Evolutionary conservation across 2,888 invertebrate species (phyloP).

Genomic region (Dicranocentrus wangi): DNA sequence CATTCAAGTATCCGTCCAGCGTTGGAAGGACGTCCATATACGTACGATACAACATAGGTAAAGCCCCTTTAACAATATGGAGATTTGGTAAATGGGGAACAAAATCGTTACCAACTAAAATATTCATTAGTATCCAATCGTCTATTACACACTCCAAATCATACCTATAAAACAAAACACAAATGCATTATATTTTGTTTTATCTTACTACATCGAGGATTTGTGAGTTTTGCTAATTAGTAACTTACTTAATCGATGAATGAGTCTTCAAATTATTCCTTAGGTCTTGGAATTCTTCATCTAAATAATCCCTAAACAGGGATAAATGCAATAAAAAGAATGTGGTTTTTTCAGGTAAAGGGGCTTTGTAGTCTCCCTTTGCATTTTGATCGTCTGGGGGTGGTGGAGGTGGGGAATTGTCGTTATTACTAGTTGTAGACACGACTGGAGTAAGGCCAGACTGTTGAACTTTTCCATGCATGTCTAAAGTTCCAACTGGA

Average conservation of each 20-base stretch:
- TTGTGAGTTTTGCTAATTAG: neutral
- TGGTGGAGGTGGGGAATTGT: conserved; percentile 40
- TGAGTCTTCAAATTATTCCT: conserved; percentile 57
- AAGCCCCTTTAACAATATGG: conserved; percentile 92
- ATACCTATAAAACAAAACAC: conserved; percentile 75
- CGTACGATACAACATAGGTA: conserved; percentile 88
- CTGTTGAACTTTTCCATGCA: neutral
- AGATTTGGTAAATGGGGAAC: conserved; percentile 96
- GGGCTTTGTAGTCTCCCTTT: conserved; percentile 75
- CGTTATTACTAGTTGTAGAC: conserved; percentile 1
- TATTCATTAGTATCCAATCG: conserved; percentile 98
- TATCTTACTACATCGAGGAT: no score
- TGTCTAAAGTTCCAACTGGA: neutral
- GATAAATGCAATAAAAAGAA: conserved; percentile 95
- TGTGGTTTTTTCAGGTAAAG: conserved; percentile 89
- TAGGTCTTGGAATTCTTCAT: conserved; percentile 84
- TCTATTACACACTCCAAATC: conserved; percentile 94
- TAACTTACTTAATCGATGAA: conserved; percentile 63
- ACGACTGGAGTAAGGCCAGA: no score
- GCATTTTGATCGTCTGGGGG: conserved; percentile 60
- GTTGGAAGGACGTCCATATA: conserved; percentile 91
- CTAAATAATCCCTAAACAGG: conserved; percentile 91
- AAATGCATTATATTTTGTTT: neutral
- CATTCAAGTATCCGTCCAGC: conserved; percentile 94
- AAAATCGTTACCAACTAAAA: conserved; percentile 98